Evolutionary conservation across 2,113 vertebrate genomes (phyloP).

Genomic region (Pygoscelis antarcticus): DNA sequence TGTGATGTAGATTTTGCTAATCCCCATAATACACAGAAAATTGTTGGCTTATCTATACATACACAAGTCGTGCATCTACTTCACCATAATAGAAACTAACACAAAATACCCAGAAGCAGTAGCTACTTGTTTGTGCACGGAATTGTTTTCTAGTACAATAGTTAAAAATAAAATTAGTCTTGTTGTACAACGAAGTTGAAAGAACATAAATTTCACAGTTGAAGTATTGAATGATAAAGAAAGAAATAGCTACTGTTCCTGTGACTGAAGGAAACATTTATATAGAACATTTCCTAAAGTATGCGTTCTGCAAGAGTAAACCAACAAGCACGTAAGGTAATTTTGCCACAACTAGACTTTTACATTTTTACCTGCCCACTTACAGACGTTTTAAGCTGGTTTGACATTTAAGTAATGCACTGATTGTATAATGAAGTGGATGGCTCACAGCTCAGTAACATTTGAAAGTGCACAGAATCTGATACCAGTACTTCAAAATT

Average conservation of each 20-base stretch:
- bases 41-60: slow-evolving; percentile 80
- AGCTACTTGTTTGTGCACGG: slow-evolving; percentile 55
- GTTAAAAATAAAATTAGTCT: slow-evolving; percentile 10
- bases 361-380: slow-evolving; percentile 70
- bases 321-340: slow-evolving; percentile 14
- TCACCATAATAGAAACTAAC: slow-evolving; percentile 71
- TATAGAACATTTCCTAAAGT: slow-evolving; percentile 55
- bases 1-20: slow-evolving; percentile 99
- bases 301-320: slow-evolving; percentile 67
- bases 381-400: slow-evolving; percentile 41
- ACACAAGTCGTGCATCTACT: slow-evolving; percentile 78
- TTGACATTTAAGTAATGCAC: slow-evolving; percentile 64
- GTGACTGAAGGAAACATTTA: slow-evolving; percentile 51
- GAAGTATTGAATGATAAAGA: not conserved
- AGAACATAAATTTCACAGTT: not conserved
- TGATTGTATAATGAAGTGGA: slow-evolving; percentile 52
- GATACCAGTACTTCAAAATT: slow-evolving; percentile 33
- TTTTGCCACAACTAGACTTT: slow-evolving; percentile 35
- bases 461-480: slow-evolving; percentile 58
- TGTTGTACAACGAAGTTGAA: slow-evolving; percentile 20
- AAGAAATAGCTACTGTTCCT: slow-evolving; percentile 72
- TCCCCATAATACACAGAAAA: slow-evolving; percentile 84
- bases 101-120: slow-evolving; percentile 68
- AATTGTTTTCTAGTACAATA: not conserved
- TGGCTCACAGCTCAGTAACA: slow-evolving; percentile 36